Percentiles rank a stretch among this genome's conserved stretches.
Conservation (phyloP, 2,888 invertebrate species). For the Bellardia pandia region DNA sequence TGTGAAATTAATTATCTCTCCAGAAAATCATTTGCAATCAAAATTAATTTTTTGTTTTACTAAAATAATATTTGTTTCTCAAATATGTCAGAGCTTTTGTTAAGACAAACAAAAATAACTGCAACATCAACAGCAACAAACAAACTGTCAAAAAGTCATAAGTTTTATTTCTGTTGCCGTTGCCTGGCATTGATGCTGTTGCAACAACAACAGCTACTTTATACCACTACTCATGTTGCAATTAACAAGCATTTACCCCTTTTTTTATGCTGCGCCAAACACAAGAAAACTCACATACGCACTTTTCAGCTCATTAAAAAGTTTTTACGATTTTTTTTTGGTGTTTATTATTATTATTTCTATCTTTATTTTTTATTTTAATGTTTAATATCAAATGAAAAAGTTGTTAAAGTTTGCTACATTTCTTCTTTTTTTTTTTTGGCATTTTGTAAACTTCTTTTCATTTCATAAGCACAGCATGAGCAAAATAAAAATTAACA, state of each 20-base stretch:
- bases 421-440: background rate
- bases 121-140: slow-evolving; percentile 21
- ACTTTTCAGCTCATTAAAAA: slow-evolving; percentile 73
- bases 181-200: slow-evolving; percentile 30
- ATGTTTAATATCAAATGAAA: slow-evolving; percentile 71
- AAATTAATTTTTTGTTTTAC: background rate
- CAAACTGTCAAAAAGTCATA: slow-evolving; percentile 58
- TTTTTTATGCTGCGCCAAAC: background rate
- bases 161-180: slow-evolving; percentile 45
- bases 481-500: slow-evolving; percentile 38
- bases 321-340: slow-evolving; percentile 66
- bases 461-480: slow-evolving; percentile 27
- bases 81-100: slow-evolving; percentile 10
- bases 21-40: too few species aligned
- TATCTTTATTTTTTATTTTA: slow-evolving; percentile 44
- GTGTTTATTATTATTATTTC: slow-evolving; percentile 61
- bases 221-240: slow-evolving; percentile 42
- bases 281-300: slow-evolving; percentile 69
- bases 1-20: background rate
- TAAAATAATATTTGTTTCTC: slow-evolving; percentile 23
- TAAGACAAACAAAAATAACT: background rate
- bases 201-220: background rate
- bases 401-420: slow-evolving; percentile 65
- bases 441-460: slow-evolving; percentile 20
- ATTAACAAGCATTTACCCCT: slow-evolving; percentile 48